Evolutionary conservation across 2,797 vertebrate genomes (phyloP), one percentile per base, ranked within the genome.

Genomic region (Discoglossus pictus): DNA sequence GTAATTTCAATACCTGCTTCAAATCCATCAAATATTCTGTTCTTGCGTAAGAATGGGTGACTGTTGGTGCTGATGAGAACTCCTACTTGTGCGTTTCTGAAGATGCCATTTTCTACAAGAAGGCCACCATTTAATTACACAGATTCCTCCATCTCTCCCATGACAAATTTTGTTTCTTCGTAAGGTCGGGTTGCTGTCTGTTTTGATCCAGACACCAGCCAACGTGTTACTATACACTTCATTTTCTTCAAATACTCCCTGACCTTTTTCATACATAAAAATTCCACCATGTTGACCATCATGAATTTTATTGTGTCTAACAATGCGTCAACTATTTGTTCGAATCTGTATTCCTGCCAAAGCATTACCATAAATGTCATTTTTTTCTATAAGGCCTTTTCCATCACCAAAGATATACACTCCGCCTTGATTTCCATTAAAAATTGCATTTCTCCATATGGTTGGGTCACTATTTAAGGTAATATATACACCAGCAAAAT

Each of bases 121-220:
- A 99, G 88, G 80, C 97, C 97, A 38, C 97, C 97, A 55, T 99
- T 99, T 92, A 86, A 99, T 99, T 88, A 99, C 99, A 88, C 97
- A 99, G 87, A 99, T 98, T 65, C 97, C 97, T 3, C 97, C 97
- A 67, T 99, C 97, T 85, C 97, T 89, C 72, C 97, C 97, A 40
- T 99, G 97, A 7, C 99, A 97, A 82, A 99, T 99, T 89, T 99
- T 99, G 79, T 99, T 99, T 87, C 97, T 92, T 84, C 97, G 89
- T 82, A 99, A 86, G 63, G 97, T 99, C 75, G 97, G 97, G 84
- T 99, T 99, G 87, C 97, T 99, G 84, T 99, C 97, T 1, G 97
- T 99, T 80, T 99, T 99, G 86, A 99, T 99, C 97, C 97, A 99
- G 48, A 99, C 97, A 74, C 97, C 97, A 52, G 97, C 97, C 97